phyloP scores from a whole-genome alignment of 2,888 invertebrate species.

The Drosophila emarginata region DNA sequence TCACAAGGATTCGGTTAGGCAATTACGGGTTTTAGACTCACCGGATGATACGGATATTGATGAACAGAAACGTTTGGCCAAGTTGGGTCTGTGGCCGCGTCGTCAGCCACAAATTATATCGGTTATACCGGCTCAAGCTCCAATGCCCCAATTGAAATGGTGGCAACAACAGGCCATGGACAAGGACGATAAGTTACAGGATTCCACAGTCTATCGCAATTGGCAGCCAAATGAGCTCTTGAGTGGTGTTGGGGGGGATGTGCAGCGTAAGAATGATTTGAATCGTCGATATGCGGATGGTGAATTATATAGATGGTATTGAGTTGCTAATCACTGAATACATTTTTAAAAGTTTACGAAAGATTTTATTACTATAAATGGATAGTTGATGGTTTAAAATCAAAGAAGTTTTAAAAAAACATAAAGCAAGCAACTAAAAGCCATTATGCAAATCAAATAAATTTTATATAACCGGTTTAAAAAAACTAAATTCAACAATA shows the following conservation, averaged over 20 bases:
- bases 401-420: too few relatives aligned
- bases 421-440: too few relatives aligned
- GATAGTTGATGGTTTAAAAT: too few relatives aligned
- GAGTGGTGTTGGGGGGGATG: slow-evolving; percentile 54
- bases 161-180: slow-evolving; percentile 64
- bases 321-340: too few relatives aligned
- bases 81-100: slow-evolving; percentile 58
- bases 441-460: too few relatives aligned
- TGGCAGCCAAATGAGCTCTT: slow-evolving; percentile 56
- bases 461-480: too few relatives aligned
- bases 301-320: slow-evolving; percentile 27
- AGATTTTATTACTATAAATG: too few relatives aligned
- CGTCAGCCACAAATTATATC: slow-evolving; percentile 59
- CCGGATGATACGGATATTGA: slow-evolving; percentile 74
- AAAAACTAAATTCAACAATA: too few relatives aligned
- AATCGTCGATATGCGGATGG: slow-evolving; percentile 54
- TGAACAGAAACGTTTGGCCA: slow-evolving; percentile 69
- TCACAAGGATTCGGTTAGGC: slow-evolving; percentile 46
- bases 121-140: slow-evolving; percentile 54
- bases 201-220: slow-evolving; percentile 53
- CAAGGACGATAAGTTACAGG: slow-evolving; percentile 42
- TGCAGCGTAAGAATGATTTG: slow-evolving; percentile 56
- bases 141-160: slow-evolving; percentile 53
- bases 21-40: slow-evolving; percentile 68
- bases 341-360: too few relatives aligned